A percentile compares a stretch with the other conserved stretches of the same genome.
phyloP scores from a whole-genome alignment of 1,140 invertebrate species.

The Lasioglossum baleicum region DNA sequence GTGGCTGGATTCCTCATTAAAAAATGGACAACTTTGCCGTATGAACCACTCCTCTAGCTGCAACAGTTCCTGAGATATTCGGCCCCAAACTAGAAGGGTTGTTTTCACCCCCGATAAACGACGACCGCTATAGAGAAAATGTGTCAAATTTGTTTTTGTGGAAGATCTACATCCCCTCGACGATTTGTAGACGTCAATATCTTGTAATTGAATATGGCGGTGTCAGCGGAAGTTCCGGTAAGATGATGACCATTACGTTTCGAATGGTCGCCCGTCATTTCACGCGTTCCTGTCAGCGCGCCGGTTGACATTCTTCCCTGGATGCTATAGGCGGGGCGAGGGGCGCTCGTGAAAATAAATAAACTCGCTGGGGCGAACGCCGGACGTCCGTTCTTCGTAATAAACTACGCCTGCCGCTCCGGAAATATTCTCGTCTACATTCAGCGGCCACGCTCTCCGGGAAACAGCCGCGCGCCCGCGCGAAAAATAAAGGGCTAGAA shows the following conservation, averaged over 20 bases:
- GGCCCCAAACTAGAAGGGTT: no score
- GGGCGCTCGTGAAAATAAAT: slow-evolving; percentile 17
- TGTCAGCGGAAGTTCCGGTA: not conserved
- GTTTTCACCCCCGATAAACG: no score
- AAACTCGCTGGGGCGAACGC: slow-evolving; percentile 36
- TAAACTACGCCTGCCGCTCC: slow-evolving; percentile 46
- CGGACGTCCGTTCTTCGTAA: slow-evolving; percentile 52
- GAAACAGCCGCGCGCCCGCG: slow-evolving; percentile 30
- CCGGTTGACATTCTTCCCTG: not conserved
- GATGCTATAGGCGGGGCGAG: no score
- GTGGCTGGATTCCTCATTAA: no score
- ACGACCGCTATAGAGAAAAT: no score
- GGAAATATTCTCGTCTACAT: slow-evolving; percentile 52
- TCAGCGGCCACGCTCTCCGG: slow-evolving; percentile 12
- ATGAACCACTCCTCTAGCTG: no score
- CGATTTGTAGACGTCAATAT: no score
- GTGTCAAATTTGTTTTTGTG: no score
- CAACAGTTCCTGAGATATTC: no score
- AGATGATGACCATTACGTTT: not conserved
- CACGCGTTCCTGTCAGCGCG: not conserved
- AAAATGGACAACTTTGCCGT: no score
- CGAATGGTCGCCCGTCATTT: slow-evolving; percentile 16
- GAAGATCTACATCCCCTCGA: no score
- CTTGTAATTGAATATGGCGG: not conserved
- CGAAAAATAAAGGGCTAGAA: slow-evolving; percentile 27